Conservation (phyloP, 2,797 vertebrate species). For the Tauraco hartlaubi region DNA sequence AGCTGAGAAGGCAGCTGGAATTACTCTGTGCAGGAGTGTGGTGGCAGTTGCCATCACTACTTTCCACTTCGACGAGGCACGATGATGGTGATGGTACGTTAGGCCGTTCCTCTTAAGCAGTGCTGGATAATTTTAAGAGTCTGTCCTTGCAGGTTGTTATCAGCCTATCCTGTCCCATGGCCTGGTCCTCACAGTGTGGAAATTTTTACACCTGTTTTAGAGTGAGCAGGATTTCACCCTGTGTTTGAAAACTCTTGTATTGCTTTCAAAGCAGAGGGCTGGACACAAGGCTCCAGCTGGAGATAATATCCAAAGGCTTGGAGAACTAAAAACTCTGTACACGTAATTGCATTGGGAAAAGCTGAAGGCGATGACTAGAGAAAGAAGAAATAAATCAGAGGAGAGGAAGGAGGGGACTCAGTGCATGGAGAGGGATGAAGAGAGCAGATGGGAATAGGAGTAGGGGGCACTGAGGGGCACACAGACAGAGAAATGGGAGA, state of each 20-base stretch:
- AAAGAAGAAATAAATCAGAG: background rate
- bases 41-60: background rate
- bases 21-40: background rate
- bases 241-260: background rate
- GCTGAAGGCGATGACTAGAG: background rate
- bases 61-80: background rate
- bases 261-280: background rate
- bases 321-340: background rate
- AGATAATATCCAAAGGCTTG: background rate
- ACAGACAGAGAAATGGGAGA: constrained; percentile 47
- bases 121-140: background rate
- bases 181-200: background rate
- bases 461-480: constrained; percentile 23
- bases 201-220: background rate
- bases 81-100: background rate
- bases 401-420: background rate
- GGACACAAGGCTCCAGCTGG: background rate
- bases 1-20: background rate
- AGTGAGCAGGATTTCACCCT: background rate
- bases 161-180: background rate
- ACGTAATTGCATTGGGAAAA: background rate
- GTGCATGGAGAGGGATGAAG: background rate
- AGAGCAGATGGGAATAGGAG: background rate
- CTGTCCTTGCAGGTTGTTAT: background rate
- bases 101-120: background rate